Conservation (phyloP, 2,797 vertebrate genomes). For the Tolypeutes matacus region DNA sequence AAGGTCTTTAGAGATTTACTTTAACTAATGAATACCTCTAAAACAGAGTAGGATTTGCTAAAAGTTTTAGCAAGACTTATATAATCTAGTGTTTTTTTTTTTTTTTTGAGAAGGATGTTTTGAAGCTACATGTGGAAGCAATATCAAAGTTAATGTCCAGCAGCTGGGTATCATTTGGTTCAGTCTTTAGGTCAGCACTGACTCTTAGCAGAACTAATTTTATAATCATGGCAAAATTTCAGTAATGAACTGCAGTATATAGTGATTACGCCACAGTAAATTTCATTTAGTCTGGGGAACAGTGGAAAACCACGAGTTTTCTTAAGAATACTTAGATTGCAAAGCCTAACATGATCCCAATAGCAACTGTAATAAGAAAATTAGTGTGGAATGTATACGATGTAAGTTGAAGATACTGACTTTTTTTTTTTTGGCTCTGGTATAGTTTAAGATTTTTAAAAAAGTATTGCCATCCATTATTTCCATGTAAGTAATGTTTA, state of each 20-base stretch:
- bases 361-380: conserved; percentile 39
- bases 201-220: conserved; percentile 80
- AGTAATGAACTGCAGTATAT: conserved; percentile 67
- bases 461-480: not conserved
- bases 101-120: conserved; percentile 64
- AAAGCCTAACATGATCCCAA: conserved; percentile 47
- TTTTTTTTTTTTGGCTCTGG: not conserved
- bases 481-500: conserved; percentile 38
- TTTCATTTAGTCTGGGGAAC: conserved; percentile 71
- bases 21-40: conserved; percentile 73
- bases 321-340: conserved; percentile 44
- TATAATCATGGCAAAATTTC: conserved; percentile 77
- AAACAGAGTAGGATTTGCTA: conserved; percentile 68
- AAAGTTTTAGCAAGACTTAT: conserved; percentile 76
- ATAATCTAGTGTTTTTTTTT: conserved; percentile 73
- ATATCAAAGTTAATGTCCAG: conserved; percentile 82
- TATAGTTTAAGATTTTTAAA: not conserved
- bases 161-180: conserved; percentile 82
- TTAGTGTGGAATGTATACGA: not conserved
- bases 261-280: conserved; percentile 63
- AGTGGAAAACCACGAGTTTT: conserved; percentile 51
- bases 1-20: conserved; percentile 69
- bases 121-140: conserved; percentile 85
- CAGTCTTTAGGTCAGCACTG: conserved; percentile 78
- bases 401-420: not conserved